These are phyloP conservation scores for Ptilorrhoa leucosticta DNA, from an alignment of 2,113 vertebrate species.

Conservation along the genomic window DNA sequence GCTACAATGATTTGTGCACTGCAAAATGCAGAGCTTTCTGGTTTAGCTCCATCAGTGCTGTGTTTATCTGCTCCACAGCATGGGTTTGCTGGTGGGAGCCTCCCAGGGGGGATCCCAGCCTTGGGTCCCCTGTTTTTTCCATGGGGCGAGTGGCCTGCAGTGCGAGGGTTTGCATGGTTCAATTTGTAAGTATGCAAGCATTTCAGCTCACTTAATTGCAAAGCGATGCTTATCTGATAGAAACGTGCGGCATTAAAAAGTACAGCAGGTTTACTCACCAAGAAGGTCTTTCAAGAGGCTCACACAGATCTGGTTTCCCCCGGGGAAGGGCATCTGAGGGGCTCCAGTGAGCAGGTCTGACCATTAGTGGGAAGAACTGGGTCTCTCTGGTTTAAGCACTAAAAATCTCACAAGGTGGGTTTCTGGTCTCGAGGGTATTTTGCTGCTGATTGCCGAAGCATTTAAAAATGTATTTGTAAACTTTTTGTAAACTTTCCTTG, in stretches of 20 bases:
- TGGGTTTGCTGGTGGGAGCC: not conserved
- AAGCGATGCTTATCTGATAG: constrained; percentile 52
- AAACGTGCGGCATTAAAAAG: not conserved
- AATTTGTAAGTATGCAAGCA: not conserved
- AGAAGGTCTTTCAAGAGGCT: constrained; percentile 9
- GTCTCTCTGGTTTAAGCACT: constrained; percentile 26
- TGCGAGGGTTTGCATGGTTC: not conserved
- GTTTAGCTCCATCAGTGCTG: not conserved
- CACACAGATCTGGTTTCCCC: not conserved
- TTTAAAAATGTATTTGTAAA: not conserved
- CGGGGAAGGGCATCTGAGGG: constrained; percentile 25
- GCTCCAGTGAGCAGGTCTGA: not conserved
- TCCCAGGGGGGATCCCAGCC: not conserved
- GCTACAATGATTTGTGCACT: not conserved
- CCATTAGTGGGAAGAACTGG: constrained; percentile 13
- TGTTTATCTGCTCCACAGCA: not conserved
- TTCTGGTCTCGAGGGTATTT: not conserved
- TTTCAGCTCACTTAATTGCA: constrained; percentile 41
- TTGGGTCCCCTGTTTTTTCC: not conserved
- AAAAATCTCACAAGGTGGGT: not conserved
- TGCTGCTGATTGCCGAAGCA: not conserved
- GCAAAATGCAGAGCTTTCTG: not conserved
- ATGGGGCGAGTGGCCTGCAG: not conserved
- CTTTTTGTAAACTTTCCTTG: not conserved
- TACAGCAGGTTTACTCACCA: not conserved